Evolutionary conservation across 2,888 invertebrate species (phyloP).

Genomic region (Liopterus haemorrhoidalis): DNA sequence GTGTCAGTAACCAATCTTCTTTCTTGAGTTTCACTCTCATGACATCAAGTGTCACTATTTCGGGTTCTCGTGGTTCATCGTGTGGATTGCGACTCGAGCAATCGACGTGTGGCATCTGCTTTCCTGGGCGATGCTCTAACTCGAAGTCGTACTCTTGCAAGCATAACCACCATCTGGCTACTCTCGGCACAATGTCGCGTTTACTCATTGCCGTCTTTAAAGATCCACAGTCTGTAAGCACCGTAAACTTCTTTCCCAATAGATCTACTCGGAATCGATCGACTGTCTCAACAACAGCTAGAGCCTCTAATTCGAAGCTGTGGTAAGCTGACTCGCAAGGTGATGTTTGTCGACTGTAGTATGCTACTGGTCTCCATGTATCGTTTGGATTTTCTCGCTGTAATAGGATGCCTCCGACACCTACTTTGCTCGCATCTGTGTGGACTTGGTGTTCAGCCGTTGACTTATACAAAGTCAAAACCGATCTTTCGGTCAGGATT

Average conservation of each 20-base stretch:
- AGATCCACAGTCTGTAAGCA: constrained; percentile 33
- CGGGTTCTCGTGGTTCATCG: neutral
- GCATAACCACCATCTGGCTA: constrained; percentile 29
- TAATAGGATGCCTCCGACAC: constrained; percentile 10
- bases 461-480: too few species aligned
- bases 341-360: constrained; percentile 28
- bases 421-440: constrained; percentile 3
- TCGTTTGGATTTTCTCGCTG: constrained; percentile 2
- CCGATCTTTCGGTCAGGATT: too few species aligned
- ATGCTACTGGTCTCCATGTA: constrained; percentile 25
- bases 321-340: constrained; percentile 29
- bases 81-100: constrained; percentile 23
- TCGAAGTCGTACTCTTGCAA: constrained; percentile 28
- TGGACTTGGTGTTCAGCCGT: too few species aligned
- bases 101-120: constrained; percentile 31
- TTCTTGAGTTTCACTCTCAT: constrained; percentile 5
- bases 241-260: constrained; percentile 29
- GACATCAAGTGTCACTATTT: neutral
- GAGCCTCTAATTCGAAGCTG: constrained; percentile 31
- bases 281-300: constrained; percentile 33
- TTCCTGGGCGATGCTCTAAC: constrained; percentile 28
- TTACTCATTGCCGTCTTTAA: constrained; percentile 24
- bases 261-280: constrained; percentile 32
- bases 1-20: constrained; percentile 11
- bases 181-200: constrained; percentile 27